Evolutionary conservation across 2,797 vertebrate species (phyloP).

Genomic region (Hoplostethus mediterraneus): DNA sequence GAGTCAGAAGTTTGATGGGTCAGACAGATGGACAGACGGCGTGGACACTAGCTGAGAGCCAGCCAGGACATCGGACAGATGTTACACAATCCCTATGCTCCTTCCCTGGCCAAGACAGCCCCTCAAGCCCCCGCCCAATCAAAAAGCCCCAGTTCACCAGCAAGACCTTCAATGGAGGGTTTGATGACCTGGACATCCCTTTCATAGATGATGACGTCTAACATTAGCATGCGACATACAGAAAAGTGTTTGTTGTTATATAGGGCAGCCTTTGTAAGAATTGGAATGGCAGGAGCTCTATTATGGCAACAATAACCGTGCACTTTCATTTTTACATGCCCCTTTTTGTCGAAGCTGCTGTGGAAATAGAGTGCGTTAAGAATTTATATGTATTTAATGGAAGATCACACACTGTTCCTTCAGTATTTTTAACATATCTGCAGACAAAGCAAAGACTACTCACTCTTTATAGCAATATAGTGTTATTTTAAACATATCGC

Average conservation of each 20-base stretch:
- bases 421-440: conserved; percentile 29
- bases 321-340: conserved; percentile 56
- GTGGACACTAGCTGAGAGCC: conserved; percentile 72
- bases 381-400: conserved; percentile 49
- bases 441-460: conserved; percentile 31
- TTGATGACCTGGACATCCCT: conserved; percentile 87
- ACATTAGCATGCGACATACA: conserved; percentile 1
- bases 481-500: conserved; percentile 41
- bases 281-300: conserved; percentile 26
- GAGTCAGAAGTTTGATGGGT: conserved; percentile 72
- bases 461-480: conserved; percentile 18
- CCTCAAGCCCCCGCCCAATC: conserved; percentile 31
- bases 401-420: conserved; percentile 23
- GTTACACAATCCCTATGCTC: conserved; percentile 78
- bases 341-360: conserved; percentile 63
- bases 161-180: conserved; percentile 79
- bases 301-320: conserved; percentile 28
- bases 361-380: conserved; percentile 44
- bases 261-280: conserved; percentile 6
- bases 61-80: conserved; percentile 75
- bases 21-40: conserved; percentile 36
- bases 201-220: conserved; percentile 84
- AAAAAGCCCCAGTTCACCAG: conserved; percentile 47
- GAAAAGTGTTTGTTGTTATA: not conserved
- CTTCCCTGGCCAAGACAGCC: conserved; percentile 64